Evolutionary conservation across 1,140 invertebrate species (phyloP).

Genomic region (Brachionus paranguensis): DNA sequence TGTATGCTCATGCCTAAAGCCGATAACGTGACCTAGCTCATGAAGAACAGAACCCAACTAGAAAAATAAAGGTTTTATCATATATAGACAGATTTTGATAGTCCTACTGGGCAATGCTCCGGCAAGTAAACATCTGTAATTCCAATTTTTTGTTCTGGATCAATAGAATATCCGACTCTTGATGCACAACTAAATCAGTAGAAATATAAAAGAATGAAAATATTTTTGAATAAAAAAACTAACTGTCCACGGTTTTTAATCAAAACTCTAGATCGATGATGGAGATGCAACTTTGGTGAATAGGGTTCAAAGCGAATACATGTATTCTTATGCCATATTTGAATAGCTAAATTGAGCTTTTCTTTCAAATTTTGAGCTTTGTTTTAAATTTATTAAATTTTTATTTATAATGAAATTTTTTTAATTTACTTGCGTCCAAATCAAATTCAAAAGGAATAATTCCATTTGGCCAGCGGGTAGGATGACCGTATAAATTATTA

Average conservation of each 20-base stretch:
- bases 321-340: constrained; percentile 36
- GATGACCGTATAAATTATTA: not conserved
- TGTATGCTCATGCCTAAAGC: constrained; percentile 58
- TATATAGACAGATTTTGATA: not conserved
- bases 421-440: not conserved
- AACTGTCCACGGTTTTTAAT: constrained; percentile 36
- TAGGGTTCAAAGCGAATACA: constrained; percentile 40
- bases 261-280: constrained; percentile 20
- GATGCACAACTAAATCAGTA: constrained; percentile 28
- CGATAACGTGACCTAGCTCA: constrained; percentile 63
- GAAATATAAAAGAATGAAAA: not conserved
- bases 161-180: constrained; percentile 8
- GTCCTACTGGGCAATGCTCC: constrained; percentile 22
- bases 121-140: constrained; percentile 39
- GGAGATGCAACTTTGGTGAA: not conserved
- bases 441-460: constrained; percentile 40
- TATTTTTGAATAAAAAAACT: not conserved
- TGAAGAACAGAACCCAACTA: constrained; percentile 60
- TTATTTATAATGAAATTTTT: not conserved
- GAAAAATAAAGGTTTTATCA: not conserved
- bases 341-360: constrained; percentile 23
- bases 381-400: not conserved
- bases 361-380: not conserved
- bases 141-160: not conserved
- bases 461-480: constrained; percentile 36